Evolutionary conservation across 2,113 vertebrate genomes (phyloP).

Genomic region (Epinephelus fuscoguttatus): DNA sequence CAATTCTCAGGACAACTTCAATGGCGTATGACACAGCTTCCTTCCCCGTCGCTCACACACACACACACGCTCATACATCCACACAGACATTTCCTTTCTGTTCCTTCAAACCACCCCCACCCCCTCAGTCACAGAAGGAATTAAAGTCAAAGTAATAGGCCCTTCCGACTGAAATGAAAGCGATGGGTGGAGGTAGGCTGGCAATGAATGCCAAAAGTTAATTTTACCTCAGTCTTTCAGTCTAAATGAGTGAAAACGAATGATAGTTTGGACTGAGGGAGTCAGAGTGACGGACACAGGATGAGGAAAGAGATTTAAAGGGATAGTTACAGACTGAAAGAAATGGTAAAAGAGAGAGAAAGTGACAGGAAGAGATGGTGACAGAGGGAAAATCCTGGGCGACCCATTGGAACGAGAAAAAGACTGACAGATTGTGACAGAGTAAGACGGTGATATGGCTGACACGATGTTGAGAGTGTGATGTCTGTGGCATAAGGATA

Average conservation of each 20-base stretch:
- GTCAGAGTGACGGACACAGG: slow-evolving; percentile 32
- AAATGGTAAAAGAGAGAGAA: slow-evolving; percentile 35
- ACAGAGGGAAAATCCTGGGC: slow-evolving; percentile 47
- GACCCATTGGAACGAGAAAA: slow-evolving; percentile 52
- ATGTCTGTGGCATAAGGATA: slow-evolving; percentile 18
- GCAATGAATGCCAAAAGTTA: slow-evolving; percentile 42
- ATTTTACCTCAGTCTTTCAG: slow-evolving; percentile 23
- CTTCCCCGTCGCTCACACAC: slow-evolving; percentile 5
- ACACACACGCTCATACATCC: neutral
- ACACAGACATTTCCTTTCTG: slow-evolving; percentile 32
- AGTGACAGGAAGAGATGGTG: slow-evolving; percentile 51
- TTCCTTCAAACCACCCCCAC: slow-evolving; percentile 13
- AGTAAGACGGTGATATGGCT: slow-evolving; percentile 36
- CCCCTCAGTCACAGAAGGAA: slow-evolving; percentile 38
- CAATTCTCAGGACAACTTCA: slow-evolving; percentile 48
- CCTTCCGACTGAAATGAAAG: slow-evolving; percentile 2
- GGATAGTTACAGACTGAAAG: slow-evolving; percentile 20
- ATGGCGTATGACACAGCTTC: slow-evolving; percentile 36
- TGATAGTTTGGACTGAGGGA: slow-evolving; percentile 41
- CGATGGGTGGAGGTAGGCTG: slow-evolving; percentile 1
- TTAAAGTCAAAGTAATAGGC: slow-evolving; percentile 28
- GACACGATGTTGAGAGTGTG: slow-evolving; percentile 2
- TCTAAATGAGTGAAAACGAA: slow-evolving; percentile 43
- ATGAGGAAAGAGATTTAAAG: slow-evolving; percentile 43
- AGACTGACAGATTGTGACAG: slow-evolving; percentile 45